Percentiles rank a stretch among this genome's conserved stretches.
These are phyloP conservation scores for Pangasius mekongensis DNA, from an alignment of 2,797 vertebrate genomes.

Conservation along the genomic window DNA sequence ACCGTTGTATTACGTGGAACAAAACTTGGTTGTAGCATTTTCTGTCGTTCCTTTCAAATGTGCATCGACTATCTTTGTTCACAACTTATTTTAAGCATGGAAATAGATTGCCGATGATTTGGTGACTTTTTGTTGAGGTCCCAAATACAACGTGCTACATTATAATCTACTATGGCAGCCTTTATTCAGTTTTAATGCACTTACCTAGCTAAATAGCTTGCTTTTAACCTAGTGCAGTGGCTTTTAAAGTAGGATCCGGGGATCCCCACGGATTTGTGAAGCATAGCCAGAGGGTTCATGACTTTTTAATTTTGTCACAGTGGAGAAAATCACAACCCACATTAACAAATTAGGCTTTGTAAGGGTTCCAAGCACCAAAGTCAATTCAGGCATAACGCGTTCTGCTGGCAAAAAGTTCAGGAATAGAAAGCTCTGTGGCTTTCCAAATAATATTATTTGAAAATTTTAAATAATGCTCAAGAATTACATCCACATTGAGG, in stretches of 20 bases:
- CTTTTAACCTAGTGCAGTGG: background rate
- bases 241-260: background rate
- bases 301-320: background rate
- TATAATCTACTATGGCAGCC: background rate
- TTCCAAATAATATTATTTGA: background rate
- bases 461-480: background rate
- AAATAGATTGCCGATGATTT: too few relatives aligned
- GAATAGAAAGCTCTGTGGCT: background rate
- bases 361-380: background rate
- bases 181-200: background rate
- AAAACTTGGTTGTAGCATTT: background rate
- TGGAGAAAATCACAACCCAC: background rate
- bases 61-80: too few relatives aligned
- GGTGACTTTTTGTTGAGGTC: background rate
- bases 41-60: background rate
- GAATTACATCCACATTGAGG: background rate
- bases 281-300: background rate
- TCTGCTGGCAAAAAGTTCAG: background rate
- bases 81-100: too few relatives aligned
- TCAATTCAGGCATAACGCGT: background rate
- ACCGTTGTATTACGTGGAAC: slow-evolving; percentile 15
- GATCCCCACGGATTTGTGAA: background rate
- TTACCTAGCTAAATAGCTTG: background rate
- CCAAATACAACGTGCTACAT: background rate
- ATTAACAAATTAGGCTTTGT: background rate